Base-by-base conservation (phyloP, 2,888 invertebrate genomes). In the Drosophila putrida region DNA sequence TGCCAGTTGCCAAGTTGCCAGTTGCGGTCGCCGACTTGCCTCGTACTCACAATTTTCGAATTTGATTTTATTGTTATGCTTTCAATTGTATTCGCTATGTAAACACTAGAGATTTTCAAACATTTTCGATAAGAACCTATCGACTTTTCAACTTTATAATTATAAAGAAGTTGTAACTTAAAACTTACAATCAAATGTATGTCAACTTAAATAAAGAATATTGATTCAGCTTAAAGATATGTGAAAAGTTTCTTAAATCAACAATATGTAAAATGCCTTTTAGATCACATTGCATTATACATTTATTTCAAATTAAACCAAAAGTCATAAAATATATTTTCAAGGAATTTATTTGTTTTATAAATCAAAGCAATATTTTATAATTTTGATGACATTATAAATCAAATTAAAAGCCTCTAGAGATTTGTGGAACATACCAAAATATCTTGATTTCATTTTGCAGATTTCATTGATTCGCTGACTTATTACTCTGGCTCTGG, bases 51-150 rank as follows among this genome's bases (percentile, higher is more conserved):
- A 88, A 87, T 78, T 83, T 84, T 88, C 75, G 59, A 77, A 82
- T 77, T 88, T 84, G 78, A 81, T 88, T 86, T 90, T 81, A 81
- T 82, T 82, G 74, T 78, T 80, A 80, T 80, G 84, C 82, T 80
- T 88, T 82, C 90, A 80, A 81, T 81, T 83, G 81, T 82, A 82
- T 71, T 81, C 71, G 66, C 80, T 62, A 68, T 84, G 81, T 89
- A 88, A 85, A 88, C 85, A 77, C 88, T 61, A 53, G 67, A 78
- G 82, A 79, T 75, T 47, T 39, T 25, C 15, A 25, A 72, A 57
- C 36, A 63, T 51, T 69, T 33, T 43, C 57, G 41, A 50, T 44
- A 53, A 13, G 39, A 36, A 62, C 70, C 82, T 80, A 72, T 83
- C 67, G 59, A 66, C 61, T 67, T 51, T 38, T 55, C 43, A 47